Conservation (phyloP, 1,140 invertebrate species). For the Aphelenchoides besseyi region DNA sequence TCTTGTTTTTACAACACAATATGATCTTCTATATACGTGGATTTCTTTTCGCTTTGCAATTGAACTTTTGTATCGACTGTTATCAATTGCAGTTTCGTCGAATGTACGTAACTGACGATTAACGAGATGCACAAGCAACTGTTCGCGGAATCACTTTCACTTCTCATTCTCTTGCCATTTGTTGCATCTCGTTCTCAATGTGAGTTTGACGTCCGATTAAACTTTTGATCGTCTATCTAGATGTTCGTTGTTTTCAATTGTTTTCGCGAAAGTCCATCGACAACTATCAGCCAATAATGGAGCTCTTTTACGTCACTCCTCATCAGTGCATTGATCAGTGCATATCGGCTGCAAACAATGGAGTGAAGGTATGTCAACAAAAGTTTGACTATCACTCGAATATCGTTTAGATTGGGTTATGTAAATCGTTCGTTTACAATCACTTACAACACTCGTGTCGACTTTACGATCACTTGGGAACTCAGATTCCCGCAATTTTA, state of each 20-base stretch:
- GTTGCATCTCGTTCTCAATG: conserved; percentile 15
- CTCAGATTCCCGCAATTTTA: conserved; percentile 35
- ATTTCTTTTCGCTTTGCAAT: too few relatives aligned
- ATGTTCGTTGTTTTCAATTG: conserved; percentile 36
- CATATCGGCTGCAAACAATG: conserved; percentile 34
- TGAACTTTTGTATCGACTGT: too few relatives aligned
- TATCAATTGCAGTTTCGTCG: too few relatives aligned
- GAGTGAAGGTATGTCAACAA: conserved; percentile 25
- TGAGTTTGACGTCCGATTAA: background rate
- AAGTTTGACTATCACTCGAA: too few relatives aligned
- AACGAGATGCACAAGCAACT: too few relatives aligned
- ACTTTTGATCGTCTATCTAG: conserved; percentile 19
- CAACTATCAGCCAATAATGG: conserved; percentile 34
- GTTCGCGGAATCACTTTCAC: too few relatives aligned
- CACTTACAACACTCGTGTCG: conserved; percentile 38
- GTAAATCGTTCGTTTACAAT: conserved; percentile 38
- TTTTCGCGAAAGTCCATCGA: conserved; percentile 29
- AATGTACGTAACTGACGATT: too few relatives aligned
- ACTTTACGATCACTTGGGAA: conserved; percentile 38
- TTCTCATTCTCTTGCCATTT: background rate
- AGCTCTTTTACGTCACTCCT: conserved; percentile 38
- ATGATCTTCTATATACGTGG: too few relatives aligned
- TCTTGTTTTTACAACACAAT: too few relatives aligned
- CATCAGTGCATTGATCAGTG: conserved; percentile 41
- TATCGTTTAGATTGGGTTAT: conserved; percentile 31